Evolutionary conservation across 2,888 invertebrate species (phyloP).

Genomic region (Ceratothoa steindachneri): DNA sequence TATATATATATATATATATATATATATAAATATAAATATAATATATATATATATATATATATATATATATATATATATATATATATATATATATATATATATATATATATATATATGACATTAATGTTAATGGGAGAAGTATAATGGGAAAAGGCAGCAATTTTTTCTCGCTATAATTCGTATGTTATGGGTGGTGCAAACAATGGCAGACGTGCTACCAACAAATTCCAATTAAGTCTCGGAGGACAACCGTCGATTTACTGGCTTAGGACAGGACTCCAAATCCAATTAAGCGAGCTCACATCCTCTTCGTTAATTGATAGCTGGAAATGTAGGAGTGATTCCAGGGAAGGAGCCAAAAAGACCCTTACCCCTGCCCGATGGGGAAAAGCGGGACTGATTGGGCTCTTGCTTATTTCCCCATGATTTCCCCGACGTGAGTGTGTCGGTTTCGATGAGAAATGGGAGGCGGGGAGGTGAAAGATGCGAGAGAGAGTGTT

Average conservation of each 20-base stretch:
- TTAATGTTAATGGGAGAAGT: too few relatives aligned
- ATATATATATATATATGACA: too few relatives aligned
- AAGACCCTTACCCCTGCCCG: neutral
- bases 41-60: too few relatives aligned
- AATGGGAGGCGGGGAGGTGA: conserved; percentile 61
- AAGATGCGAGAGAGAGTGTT: conserved; percentile 47
- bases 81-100: too few relatives aligned
- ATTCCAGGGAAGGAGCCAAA: neutral
- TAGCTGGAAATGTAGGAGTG: conserved; percentile 13
- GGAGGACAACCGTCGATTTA: conserved; percentile 12
- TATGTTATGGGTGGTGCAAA: neutral
- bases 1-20: too few relatives aligned
- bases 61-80: too few relatives aligned
- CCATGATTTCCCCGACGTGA: conserved; percentile 1
- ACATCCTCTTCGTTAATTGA: neutral
- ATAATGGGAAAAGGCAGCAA: neutral
- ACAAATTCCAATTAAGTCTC: conserved; percentile 10
- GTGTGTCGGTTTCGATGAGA: conserved; percentile 1
- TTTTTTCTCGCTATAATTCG: neutral
- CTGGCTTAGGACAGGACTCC: neutral
- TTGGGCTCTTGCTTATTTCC: neutral
- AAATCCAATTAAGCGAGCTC: neutral
- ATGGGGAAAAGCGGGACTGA: neutral
- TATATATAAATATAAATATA: too few relatives aligned
- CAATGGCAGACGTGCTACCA: conserved; percentile 7